These are phyloP conservation scores for Pandemis cinnamomeana DNA, from an alignment of 2,888 invertebrate genomes.

Conservation along the genomic window DNA sequence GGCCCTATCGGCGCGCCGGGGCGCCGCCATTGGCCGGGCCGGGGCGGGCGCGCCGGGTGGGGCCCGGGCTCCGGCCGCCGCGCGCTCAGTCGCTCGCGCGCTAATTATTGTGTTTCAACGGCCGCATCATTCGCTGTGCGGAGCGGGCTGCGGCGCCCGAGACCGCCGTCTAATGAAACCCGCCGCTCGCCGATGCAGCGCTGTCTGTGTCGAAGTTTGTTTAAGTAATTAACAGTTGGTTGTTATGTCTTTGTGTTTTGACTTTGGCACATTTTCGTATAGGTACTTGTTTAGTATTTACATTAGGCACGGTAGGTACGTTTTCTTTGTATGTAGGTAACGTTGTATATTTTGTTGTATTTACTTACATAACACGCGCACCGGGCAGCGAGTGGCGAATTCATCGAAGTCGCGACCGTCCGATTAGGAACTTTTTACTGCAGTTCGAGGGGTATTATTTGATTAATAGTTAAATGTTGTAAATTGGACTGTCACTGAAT, in stretches of 20 bases:
- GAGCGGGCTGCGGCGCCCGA: slow-evolving; percentile 4
- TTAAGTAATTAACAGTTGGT: slow-evolving; percentile 21
- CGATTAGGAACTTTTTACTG: too few relatives aligned
- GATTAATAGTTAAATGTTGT: too few relatives aligned
- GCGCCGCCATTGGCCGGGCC: slow-evolving; percentile 45
- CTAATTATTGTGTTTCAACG: slow-evolving; percentile 37
- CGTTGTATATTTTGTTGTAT: not conserved
- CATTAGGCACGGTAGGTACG: not conserved
- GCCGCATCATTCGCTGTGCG: not conserved
- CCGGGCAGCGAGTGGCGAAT: not conserved
- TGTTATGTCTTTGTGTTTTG: slow-evolving; percentile 4
- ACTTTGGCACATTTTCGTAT: slow-evolving; percentile 6
- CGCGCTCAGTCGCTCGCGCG: slow-evolving; percentile 49
- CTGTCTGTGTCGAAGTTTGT: slow-evolving; percentile 14
- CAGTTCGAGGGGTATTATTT: too few relatives aligned
- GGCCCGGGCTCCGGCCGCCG: slow-evolving; percentile 48
- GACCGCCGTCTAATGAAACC: slow-evolving; percentile 26
- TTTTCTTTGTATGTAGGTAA: not conserved
- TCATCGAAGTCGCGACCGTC: too few relatives aligned
- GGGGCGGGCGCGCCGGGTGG: slow-evolving; percentile 52
- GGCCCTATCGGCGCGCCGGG: slow-evolving; percentile 43
- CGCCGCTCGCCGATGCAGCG: slow-evolving; percentile 18
- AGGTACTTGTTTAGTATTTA: not conserved
- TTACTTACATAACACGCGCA: not conserved
- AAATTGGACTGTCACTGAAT: too few relatives aligned